Evolutionary conservation across 2,888 invertebrate genomes (phyloP).

Genomic region (Dicranocentrus wangi): DNA sequence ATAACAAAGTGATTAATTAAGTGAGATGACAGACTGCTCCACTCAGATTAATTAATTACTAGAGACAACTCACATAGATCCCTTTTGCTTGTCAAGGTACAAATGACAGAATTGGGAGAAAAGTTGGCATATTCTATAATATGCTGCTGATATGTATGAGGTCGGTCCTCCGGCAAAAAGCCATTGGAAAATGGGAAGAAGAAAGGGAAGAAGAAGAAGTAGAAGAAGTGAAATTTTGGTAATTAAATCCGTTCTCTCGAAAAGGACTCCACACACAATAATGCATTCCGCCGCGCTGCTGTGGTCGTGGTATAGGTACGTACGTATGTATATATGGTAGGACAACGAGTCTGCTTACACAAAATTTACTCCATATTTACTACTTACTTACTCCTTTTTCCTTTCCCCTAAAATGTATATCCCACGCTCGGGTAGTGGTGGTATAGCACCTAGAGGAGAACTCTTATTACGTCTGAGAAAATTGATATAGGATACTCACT

Average conservation of each 20-base stretch:
- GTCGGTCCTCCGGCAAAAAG: not conserved
- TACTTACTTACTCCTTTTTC: too few species aligned
- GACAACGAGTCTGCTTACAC: not conserved
- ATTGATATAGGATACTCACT: too few species aligned
- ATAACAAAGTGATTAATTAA: conserved; percentile 57
- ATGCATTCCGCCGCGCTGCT: conserved; percentile 33
- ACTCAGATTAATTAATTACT: conserved; percentile 48
- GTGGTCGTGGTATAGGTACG: not conserved
- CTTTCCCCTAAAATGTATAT: not conserved
- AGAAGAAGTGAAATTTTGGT: conserved; percentile 50
- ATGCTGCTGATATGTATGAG: not conserved
- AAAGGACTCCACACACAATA: conserved; percentile 21
- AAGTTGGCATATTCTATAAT: not conserved
- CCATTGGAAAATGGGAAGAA: not conserved
- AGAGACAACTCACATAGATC: conserved; percentile 42
- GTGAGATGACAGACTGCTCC: conserved; percentile 54
- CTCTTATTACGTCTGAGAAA: too few species aligned
- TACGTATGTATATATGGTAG: not conserved
- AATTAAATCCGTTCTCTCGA: conserved; percentile 44
- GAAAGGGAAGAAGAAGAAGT: conserved; percentile 38
- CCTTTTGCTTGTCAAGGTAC: conserved; percentile 44
- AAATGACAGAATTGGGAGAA: conserved; percentile 27
- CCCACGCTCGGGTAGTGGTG: too few species aligned
- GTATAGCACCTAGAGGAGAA: too few species aligned
- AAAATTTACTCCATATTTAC: too few species aligned